phyloP scores from a whole-genome alignment of 2,888 invertebrate species.

The Taenaris catops region DNA sequence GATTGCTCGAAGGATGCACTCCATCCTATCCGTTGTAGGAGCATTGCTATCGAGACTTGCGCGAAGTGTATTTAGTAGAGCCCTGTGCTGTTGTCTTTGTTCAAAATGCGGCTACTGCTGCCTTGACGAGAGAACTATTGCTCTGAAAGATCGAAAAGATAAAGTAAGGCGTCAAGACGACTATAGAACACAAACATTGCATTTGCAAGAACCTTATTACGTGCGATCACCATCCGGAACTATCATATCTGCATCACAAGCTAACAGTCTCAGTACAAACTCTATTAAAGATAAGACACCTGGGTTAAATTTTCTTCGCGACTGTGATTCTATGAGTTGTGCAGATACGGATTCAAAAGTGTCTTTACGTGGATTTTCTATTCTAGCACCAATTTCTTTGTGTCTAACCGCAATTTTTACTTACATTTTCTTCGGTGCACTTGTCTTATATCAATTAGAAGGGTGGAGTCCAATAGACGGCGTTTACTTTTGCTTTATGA shows the following conservation, averaged over 20 bases:
- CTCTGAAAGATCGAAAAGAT: conserved; percentile 88
- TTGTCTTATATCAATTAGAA: conserved; percentile 93
- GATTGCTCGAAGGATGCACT: too few species aligned
- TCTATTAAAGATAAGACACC: conserved; percentile 67
- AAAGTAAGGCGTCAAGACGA: conserved; percentile 87
- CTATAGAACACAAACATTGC: conserved; percentile 79
- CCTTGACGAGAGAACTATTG: conserved; percentile 91
- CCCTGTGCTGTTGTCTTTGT: conserved; percentile 91
- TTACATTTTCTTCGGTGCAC: conserved; percentile 94
- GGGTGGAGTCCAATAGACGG: conserved; percentile 96
- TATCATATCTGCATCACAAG: conserved; percentile 74
- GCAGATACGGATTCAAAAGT: conserved; percentile 84
- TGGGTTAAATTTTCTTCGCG: conserved; percentile 63
- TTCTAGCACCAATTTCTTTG: conserved; percentile 92
- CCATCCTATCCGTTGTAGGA: conserved; percentile 93
- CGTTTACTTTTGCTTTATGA: conserved; percentile 97
- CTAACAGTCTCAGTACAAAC: conserved; percentile 59
- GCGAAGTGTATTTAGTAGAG: conserved; percentile 89
- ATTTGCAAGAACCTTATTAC: conserved; percentile 86
- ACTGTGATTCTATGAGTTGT: conserved; percentile 79
- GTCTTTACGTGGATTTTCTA: conserved; percentile 86
- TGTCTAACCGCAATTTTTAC: conserved; percentile 94
- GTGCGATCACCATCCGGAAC: conserved; percentile 78
- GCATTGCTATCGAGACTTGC: conserved; percentile 91
- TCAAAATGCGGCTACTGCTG: conserved; percentile 94